Evolutionary conservation across 2,888 invertebrate species (phyloP), one percentile per base, ranked within the genome.

Genomic region (Erebia palarica): DNA sequence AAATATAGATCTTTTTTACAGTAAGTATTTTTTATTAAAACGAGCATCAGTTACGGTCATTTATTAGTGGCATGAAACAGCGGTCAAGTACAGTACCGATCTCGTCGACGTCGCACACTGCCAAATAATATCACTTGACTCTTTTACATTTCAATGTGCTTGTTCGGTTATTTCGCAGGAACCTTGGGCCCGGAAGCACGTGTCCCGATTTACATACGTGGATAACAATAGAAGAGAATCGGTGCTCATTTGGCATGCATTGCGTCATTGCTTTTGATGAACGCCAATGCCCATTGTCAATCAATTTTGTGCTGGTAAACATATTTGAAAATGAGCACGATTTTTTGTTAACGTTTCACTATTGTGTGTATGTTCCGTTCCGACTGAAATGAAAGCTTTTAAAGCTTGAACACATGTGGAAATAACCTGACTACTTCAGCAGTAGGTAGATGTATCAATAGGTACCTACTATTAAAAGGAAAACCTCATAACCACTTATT

Each of bases 191-290:
- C 82, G 85, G 85, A 86, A 86, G 81, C 85, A 81, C 84, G 85
- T 84, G 84, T 81, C 79, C 79, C 80, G 75, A 71, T 87, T 86
- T 86, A 83, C 88, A 86, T 86, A 79, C 75, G 73, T 75, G 76
- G 77, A 82, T 77, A 82, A 86, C 84, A 86, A 86, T 85, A 75
- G 76, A 75, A 71, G 69, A 78, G 75, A 80, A 49, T 76, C 79
- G 75, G 79, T 81, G 81, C 80, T 78, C 81, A 83, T 79, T 82
- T 79, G 75, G 78, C 76, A 75, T 77, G 74, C 80, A 75, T 76
- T 76, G 70, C 78, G 78, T 79, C 80, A 78, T 59, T 21, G 59
- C 67, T 63, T 76, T 71, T 74, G 74, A 75, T 72, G 75, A 70
- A 70, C 73, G 72, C 73, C 76, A 72, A 63, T 73, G 70, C 65